A percentile compares a stretch with the other conserved stretches of the same genome.
Conservation (phyloP, 2,113 vertebrate genomes). For the Sinosuthora webbiana region DNA sequence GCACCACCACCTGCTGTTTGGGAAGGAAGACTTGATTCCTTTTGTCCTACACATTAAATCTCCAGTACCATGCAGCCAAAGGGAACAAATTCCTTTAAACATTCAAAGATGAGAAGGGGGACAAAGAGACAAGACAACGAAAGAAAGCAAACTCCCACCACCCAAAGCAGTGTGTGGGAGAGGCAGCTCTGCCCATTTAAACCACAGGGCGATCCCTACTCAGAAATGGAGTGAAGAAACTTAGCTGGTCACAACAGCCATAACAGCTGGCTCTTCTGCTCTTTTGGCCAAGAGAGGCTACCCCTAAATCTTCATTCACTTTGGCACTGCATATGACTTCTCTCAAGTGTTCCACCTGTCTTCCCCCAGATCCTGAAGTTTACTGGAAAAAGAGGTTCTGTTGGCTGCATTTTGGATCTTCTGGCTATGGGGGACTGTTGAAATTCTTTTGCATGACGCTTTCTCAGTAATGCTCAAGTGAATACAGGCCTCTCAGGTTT, state of each 20-base stretch:
- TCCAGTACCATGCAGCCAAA: background rate
- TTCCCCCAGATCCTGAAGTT: background rate
- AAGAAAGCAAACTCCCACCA: background rate
- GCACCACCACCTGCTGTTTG: constrained; percentile 71
- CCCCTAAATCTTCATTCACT: background rate
- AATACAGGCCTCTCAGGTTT: background rate
- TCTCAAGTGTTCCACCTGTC: background rate
- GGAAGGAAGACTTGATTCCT: constrained; percentile 27
- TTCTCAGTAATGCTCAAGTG: background rate
- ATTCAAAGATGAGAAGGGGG: background rate
- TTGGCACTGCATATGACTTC: background rate
- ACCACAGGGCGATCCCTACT: fast-evolving
- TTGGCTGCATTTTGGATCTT: background rate
- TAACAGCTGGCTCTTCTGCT: background rate
- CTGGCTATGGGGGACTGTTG: background rate
- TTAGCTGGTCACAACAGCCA: fast-evolving
- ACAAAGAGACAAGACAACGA: background rate
- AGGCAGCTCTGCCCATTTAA: background rate
- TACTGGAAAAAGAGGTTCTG: background rate
- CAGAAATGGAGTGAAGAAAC: background rate
- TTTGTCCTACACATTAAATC: background rate
- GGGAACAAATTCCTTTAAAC: background rate
- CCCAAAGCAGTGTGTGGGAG: background rate
- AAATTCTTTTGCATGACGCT: background rate
- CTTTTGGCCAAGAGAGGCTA: background rate